A percentile compares a stretch with the other conserved stretches of the same genome.
phyloP scores from a whole-genome alignment of 2,888 invertebrate species.

The Zaprionus bogoriensis region DNA sequence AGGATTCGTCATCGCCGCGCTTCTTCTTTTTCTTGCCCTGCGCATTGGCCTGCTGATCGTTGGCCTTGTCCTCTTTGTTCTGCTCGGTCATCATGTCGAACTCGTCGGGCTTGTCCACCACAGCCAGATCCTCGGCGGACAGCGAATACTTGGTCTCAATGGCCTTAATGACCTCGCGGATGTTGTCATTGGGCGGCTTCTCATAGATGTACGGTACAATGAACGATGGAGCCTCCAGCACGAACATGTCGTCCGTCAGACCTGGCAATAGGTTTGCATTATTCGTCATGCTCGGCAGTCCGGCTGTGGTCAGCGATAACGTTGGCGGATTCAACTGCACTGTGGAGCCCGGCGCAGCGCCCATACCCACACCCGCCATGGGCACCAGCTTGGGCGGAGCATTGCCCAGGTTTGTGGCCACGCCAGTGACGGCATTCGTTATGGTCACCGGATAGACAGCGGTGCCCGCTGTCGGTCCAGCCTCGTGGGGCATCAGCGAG shows the following conservation, averaged over 20 bases:
- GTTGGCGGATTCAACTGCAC: constrained; percentile 65
- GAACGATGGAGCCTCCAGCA: constrained; percentile 95
- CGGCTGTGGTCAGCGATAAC: constrained; percentile 52
- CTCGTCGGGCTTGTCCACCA: constrained; percentile 84
- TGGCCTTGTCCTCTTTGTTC: constrained; percentile 79
- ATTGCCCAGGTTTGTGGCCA: constrained; percentile 85
- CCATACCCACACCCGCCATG: constrained; percentile 42
- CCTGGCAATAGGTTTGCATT: constrained; percentile 89
- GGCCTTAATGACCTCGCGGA: constrained; percentile 88
- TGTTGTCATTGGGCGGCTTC: constrained; percentile 91
- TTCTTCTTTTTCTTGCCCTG: constrained; percentile 81
- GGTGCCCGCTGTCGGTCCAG: constrained; percentile 39
- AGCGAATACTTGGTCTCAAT: constrained; percentile 85
- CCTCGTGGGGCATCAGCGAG: constrained; percentile 75
- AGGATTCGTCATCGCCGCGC: constrained; percentile 85
- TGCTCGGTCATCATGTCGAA: constrained; percentile 84
- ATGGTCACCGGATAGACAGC: constrained; percentile 84
- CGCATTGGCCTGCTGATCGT: constrained; percentile 56
- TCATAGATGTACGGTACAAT: constrained; percentile 97
- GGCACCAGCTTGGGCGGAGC: constrained; percentile 78
- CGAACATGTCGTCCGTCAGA: constrained; percentile 95
- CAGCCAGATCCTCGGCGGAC: constrained; percentile 84
- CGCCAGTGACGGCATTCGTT: constrained; percentile 85
- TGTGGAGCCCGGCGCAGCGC: constrained; percentile 28
- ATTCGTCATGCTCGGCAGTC: constrained; percentile 72